Percentiles rank a stretch among this genome's conserved stretches.
Conservation (phyloP, 1,140 invertebrate species). For the Drosophila mayri region DNA sequence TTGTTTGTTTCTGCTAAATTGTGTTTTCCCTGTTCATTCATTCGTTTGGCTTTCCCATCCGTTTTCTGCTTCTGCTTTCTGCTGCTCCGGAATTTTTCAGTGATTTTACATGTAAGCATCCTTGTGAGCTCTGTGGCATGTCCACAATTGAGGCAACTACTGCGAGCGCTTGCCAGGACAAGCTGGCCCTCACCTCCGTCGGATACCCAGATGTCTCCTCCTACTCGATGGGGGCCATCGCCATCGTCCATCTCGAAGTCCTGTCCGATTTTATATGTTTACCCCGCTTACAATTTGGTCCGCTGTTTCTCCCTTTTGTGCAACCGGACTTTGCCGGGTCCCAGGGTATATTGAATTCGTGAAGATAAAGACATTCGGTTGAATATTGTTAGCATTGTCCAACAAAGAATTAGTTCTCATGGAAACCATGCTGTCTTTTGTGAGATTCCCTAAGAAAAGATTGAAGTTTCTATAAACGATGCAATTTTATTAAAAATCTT, state of each 20-base stretch:
- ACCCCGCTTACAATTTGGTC: slow-evolving; percentile 45
- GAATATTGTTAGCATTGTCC: no score
- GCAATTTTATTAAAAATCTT: not conserved
- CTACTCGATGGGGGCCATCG: slow-evolving; percentile 2
- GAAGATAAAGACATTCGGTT: not conserved
- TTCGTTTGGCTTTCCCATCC: slow-evolving; percentile 62
- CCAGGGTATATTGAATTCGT: slow-evolving; percentile 9
- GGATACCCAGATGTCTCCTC: not conserved
- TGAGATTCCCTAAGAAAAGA: not conserved
- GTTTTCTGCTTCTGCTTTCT: slow-evolving; percentile 2
- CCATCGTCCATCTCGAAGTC: slow-evolving; percentile 47
- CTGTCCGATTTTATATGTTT: slow-evolving; percentile 63
- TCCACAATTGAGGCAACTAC: slow-evolving; percentile 75
- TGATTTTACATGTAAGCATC: slow-evolving; percentile 83
- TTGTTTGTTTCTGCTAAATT: slow-evolving; percentile 81
- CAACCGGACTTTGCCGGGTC: not conserved
- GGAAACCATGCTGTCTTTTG: not conserved
- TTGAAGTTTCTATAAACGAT: no score
- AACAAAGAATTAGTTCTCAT: not conserved
- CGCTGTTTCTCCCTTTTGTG: slow-evolving; percentile 7
- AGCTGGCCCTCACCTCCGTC: slow-evolving; percentile 19
- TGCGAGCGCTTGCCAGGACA: slow-evolving; percentile 35
- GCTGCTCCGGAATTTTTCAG: slow-evolving; percentile 70
- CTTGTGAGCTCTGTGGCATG: slow-evolving; percentile 78
- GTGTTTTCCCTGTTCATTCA: slow-evolving; percentile 83